Evolutionary conservation across 2,888 invertebrate genomes (phyloP), one percentile per base, ranked within the genome.

Genomic region (Boloria selene): DNA sequence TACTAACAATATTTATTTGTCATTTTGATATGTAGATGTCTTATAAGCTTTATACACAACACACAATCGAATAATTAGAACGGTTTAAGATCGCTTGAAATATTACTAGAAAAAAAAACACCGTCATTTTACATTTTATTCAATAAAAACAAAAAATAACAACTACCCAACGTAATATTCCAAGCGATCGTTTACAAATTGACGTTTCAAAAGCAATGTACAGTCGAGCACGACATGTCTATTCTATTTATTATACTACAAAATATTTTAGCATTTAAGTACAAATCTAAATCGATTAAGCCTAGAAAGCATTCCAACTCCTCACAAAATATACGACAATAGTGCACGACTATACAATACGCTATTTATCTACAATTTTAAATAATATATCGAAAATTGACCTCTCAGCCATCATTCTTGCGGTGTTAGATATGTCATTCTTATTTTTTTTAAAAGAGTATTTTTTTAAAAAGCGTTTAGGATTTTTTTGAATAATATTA

Each of bases 21-120:
- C 90, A 78, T 77, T 76, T 77, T 90, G 90, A 91, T 90, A 91
- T 91, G 90, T 90, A 80, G 65, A 69, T 71, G 70, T 74, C 78
- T 82, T 76, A 74, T 70, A 85, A 86, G 82, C 83, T 79, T 78
- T 74, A 74, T 74, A 70, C 69, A 72, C 67, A 67, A 70, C 69
- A 70, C 70, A 72, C 70, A 68, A 71, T 68, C 69, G 73, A 69
- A 70, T 60, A 71, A 66, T 70, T 31, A 70, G 47, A 26, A 54
- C 26, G 26, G 31, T 49, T 31, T 50, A 31, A 52, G n/a, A 61
- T 47, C 56, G 53, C 60, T 52, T 52, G 65, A 70, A 70, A 67
- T 61, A 55, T 65, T 44, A 58, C 55, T 45, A 60, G 38, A 45
- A 66, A 61, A 31, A 64, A 60, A 52, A 45, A 26, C 10, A 44